phyloP scores from a whole-genome alignment of 2,113 vertebrate genomes.

The Pionites leucogaster region DNA sequence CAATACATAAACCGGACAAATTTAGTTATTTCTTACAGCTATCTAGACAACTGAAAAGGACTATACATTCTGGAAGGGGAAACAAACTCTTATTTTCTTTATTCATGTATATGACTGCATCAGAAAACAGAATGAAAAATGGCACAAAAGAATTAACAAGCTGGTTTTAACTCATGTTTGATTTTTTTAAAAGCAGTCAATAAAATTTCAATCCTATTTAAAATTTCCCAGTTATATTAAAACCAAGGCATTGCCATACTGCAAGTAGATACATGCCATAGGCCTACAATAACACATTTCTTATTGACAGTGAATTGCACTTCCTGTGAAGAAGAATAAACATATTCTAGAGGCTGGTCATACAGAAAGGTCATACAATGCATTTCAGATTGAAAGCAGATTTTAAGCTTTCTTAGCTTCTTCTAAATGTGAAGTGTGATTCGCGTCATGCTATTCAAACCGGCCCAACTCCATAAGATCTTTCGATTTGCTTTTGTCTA shows the following conservation, averaged over 20 bases:
- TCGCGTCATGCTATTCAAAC: background rate
- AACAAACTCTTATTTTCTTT: background rate
- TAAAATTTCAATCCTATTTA: background rate
- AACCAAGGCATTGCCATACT: background rate
- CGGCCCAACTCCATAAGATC: rapidly evolving
- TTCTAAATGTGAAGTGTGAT: background rate
- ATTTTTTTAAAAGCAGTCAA: background rate
- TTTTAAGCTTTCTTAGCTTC: background rate
- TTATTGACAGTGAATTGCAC: background rate
- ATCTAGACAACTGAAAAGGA: background rate
- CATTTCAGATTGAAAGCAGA: background rate
- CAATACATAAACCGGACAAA: background rate
- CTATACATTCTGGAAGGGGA: background rate
- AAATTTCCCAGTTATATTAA: background rate
- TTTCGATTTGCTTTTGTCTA: background rate
- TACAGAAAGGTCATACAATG: background rate
- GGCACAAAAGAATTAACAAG: background rate
- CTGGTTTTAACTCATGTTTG: background rate
- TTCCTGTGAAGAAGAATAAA: background rate
- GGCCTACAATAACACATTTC: background rate
- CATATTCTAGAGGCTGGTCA: background rate
- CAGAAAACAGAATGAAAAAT: background rate
- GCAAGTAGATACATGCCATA: background rate
- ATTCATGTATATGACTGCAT: background rate
- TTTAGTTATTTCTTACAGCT: background rate